A percentile compares a stretch with the other conserved stretches of the same genome.
Evolutionary conservation across 2,888 invertebrate species (phyloP).

Genomic region (Drosophila kambysellisi): DNA sequence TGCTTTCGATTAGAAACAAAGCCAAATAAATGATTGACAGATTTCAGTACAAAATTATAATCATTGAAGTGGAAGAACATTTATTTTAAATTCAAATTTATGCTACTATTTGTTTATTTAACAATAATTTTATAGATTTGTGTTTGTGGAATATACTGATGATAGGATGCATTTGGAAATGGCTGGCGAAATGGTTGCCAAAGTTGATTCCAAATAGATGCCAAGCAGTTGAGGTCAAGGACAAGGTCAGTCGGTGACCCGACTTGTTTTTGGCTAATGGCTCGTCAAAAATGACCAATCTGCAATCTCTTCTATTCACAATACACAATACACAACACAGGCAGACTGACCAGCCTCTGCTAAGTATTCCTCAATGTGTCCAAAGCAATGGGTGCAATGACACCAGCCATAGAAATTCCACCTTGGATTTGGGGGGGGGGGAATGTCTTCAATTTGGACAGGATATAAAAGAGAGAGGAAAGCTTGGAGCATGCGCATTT

Average conservation of each 20-base stretch:
- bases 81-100: too few species aligned
- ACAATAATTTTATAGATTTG: too few species aligned
- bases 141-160: too few species aligned
- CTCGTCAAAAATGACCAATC: slow-evolving; percentile 23
- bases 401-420: neutral
- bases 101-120: too few species aligned
- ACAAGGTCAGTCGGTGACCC: slow-evolving; percentile 22
- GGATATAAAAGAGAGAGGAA: neutral
- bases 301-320: neutral
- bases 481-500: neutral
- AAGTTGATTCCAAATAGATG: neutral
- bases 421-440: neutral
- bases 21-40: too few species aligned
- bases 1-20: too few species aligned
- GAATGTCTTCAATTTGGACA: neutral
- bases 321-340: neutral
- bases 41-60: too few species aligned
- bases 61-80: too few species aligned
- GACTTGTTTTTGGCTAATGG: slow-evolving; percentile 3
- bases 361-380: neutral
- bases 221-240: slow-evolving; percentile 36
- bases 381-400: neutral
- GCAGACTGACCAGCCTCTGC: neutral
- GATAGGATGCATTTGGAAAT: neutral
- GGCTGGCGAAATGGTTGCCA: neutral